Base-by-base conservation (phyloP, 1,140 invertebrate species). In the Anoplolepis gracilipes region DNA sequence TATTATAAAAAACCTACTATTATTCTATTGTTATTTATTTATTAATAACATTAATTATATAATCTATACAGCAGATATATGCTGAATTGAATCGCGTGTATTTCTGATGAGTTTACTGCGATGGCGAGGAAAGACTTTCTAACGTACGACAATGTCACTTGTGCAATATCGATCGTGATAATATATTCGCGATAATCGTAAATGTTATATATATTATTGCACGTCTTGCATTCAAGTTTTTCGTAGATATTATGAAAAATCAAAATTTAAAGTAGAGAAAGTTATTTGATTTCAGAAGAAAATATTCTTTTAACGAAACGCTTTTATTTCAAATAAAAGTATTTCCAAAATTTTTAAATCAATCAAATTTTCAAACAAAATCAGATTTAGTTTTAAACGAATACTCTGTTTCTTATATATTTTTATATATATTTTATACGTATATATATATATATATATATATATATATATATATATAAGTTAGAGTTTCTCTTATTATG, bases 81-180 rank as follows among this genome's bases (percentile, higher is more conserved):
- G 19, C 6, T 59, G 49, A 49, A 36, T 30, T 77, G 19, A 85
- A 78, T 19, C 3, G 33, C 10, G 19, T 11, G 16, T 28, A 16
- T 10, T n/a, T 3, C 10, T 13, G n/a, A 22, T 39, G 59, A 87
- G 39, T 73, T 67, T 61, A 73, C 8, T 57, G 19, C 53, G 22
- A 81, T 19, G n/a, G 36, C 65, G 16, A 78, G 39, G 46, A 73
- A 82, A 30, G 13, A 55, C 36, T 57, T 69, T 84, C 7, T 13
- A 25, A 33, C 13, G 33, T 42, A 46, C 6, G 33, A 33, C 69
- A 86, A 72, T 69, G 64, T 69, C 61, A 69, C 28, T 67, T 88
- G 16, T 53, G 42, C 70, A 46, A 42, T 84, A 88, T 88, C 70
- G 87, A 88, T 86, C 79, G 46, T 33, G 11, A 55, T 69, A 75